phyloP scores from a whole-genome alignment of 2,113 vertebrate genomes.

The Saguinus midas region DNA sequence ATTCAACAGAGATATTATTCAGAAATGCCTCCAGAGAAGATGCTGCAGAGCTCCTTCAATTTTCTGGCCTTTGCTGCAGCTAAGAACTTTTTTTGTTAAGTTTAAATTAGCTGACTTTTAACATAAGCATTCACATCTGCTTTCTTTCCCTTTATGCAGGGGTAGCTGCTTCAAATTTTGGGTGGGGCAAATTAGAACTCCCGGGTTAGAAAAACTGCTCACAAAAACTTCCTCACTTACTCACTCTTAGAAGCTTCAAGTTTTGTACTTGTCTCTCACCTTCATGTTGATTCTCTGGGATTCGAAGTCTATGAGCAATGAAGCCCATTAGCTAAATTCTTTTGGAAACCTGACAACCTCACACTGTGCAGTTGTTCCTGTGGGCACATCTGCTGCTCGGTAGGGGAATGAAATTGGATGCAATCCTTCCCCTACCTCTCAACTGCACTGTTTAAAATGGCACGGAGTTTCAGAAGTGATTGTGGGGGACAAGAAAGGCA shows the following conservation, averaged over 20 bases:
- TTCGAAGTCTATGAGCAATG: conserved; percentile 50
- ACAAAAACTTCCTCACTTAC: neutral
- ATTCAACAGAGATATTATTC: conserved; percentile 49
- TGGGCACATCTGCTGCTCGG: conserved; percentile 66
- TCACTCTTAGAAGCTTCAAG: neutral
- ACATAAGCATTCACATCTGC: neutral
- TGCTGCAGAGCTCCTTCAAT: neutral
- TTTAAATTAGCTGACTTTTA: conserved; percentile 33
- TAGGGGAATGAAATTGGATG: conserved; percentile 40
- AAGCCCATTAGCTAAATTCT: conserved; percentile 78
- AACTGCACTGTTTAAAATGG: neutral
- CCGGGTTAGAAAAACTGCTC: neutral
- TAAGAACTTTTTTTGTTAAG: conserved; percentile 21
- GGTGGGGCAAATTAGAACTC: neutral
- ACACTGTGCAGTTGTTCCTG: conserved; percentile 57
- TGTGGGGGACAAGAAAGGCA: neutral
- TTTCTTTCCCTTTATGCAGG: neutral
- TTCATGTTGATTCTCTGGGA: conserved; percentile 31
- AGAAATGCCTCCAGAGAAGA: conserved; percentile 47
- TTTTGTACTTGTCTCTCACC: conserved; percentile 42
- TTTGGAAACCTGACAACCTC: conserved; percentile 70
- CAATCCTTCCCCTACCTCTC: neutral
- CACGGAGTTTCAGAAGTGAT: conserved; percentile 26
- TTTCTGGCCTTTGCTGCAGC: neutral
- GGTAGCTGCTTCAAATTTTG: neutral